phyloP scores from a whole-genome alignment of 2,888 invertebrate genomes.

The Perizoma flavofasciatum region DNA sequence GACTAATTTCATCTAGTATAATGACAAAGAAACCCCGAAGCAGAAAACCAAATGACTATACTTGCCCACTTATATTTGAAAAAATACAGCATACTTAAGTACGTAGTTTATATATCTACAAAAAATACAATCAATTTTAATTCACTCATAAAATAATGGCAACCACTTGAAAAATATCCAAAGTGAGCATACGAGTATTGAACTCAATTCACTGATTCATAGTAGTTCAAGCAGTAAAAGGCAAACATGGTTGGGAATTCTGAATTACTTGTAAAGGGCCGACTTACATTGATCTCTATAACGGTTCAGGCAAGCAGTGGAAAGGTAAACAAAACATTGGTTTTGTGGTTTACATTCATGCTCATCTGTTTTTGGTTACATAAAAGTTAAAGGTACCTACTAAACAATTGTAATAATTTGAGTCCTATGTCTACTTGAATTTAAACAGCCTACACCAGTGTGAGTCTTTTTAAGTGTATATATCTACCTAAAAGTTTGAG shows the following conservation, averaged over 20 bases:
- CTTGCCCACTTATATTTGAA: no score
- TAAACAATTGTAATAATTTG: not conserved
- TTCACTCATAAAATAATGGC: not conserved
- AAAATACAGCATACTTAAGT: no score
- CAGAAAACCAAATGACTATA: no score
- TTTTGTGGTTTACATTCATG: constrained; percentile 8
- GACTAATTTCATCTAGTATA: no score
- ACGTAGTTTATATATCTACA: no score
- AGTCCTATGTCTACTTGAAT: not conserved
- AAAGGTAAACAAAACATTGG: constrained; percentile 13
- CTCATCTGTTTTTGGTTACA: not conserved
- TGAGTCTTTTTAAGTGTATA: not conserved
- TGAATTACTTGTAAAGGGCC: constrained; percentile 11
- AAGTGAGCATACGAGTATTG: constrained; percentile 6
- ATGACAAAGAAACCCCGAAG: no score
- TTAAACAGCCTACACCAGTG: not conserved
- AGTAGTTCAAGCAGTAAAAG: constrained; percentile 16
- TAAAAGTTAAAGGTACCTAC: not conserved
- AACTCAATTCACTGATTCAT: constrained; percentile 15
- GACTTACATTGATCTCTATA: constrained; percentile 11
- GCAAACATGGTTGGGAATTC: constrained; percentile 16
- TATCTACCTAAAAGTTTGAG: constrained; percentile 18
- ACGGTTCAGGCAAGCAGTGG: constrained; percentile 2
- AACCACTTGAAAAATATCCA: constrained; percentile 10
- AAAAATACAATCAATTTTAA: not conserved